Evolutionary conservation across 2,797 vertebrate species (phyloP).

Genomic region (Sylvia borin): DNA sequence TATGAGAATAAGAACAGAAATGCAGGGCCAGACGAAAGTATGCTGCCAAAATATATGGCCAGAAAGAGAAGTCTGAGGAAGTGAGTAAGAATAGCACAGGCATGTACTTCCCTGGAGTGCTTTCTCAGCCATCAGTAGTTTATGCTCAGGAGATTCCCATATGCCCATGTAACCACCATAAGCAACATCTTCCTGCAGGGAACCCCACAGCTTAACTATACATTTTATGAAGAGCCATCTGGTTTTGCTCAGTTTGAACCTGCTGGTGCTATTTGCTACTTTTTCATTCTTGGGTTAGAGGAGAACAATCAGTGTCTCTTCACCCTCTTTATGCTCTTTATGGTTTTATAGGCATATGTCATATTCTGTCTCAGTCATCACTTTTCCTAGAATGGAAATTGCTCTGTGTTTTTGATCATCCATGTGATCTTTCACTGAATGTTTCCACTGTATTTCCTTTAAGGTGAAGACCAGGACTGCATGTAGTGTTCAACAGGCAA

Average conservation of each 20-base stretch:
- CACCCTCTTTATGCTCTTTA: not conserved
- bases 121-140: not conserved
- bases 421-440: not conserved
- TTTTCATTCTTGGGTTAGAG: not conserved
- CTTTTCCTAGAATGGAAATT: not conserved
- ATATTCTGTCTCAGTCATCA: not conserved
- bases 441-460: not conserved
- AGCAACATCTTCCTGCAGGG: slow-evolving; percentile 30
- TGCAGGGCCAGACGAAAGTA: not conserved
- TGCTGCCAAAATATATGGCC: not conserved
- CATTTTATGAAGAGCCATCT: slow-evolving; percentile 19
- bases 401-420: not conserved
- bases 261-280: not conserved
- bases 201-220: slow-evolving; percentile 37
- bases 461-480: not conserved
- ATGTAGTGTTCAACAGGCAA: not conserved
- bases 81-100: not conserved
- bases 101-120: not conserved
- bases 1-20: not conserved
- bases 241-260: slow-evolving; percentile 27
- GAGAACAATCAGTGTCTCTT: not conserved
- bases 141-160: not conserved
- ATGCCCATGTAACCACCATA: not conserved
- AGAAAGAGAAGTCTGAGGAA: not conserved
- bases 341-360: not conserved